A percentile compares a stretch with the other conserved stretches of the same genome.
Evolutionary conservation across 2,888 invertebrate genomes (phyloP).

Genomic region (Cataglyphis altisquamis): DNA sequence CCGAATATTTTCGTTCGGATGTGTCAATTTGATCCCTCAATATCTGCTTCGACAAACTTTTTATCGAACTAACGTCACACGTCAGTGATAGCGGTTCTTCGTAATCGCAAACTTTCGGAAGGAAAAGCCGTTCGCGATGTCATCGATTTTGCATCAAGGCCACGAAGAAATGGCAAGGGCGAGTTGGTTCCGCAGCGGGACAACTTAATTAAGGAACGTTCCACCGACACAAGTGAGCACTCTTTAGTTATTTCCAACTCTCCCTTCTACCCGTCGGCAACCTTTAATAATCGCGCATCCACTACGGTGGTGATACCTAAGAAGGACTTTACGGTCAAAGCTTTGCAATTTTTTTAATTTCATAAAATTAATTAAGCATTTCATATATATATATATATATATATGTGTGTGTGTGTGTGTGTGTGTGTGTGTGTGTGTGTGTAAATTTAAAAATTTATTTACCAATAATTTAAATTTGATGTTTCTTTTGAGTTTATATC

Average conservation of each 20-base stretch:
- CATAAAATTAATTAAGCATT: neutral
- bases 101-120: neutral
- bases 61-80: slow-evolving; percentile 29
- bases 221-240: slow-evolving; percentile 2
- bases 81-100: neutral
- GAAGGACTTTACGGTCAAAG: neutral
- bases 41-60: slow-evolving; percentile 1
- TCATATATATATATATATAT: neutral
- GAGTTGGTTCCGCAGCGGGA: slow-evolving; percentile 30
- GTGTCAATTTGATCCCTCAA: slow-evolving; percentile 7
- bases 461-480: neutral
- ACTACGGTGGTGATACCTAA: neutral
- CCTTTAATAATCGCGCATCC: slow-evolving; percentile 42
- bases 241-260: slow-evolving; percentile 9
- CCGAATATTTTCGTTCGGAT: slow-evolving; percentile 11
- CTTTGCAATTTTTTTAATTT: slow-evolving; percentile 17
- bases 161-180: slow-evolving; percentile 24
- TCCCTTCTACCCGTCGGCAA: neutral
- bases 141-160: slow-evolving; percentile 58
- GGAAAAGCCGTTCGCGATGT: slow-evolving; percentile 17
- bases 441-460: neutral
- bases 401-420: no score
- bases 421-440: no score
- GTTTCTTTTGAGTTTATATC: neutral
- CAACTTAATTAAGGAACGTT: slow-evolving; percentile 56